Evolutionary conservation across 2,888 invertebrate species (phyloP), one percentile per base, ranked within the genome.

Genomic region (Himalopsyche anomala): DNA sequence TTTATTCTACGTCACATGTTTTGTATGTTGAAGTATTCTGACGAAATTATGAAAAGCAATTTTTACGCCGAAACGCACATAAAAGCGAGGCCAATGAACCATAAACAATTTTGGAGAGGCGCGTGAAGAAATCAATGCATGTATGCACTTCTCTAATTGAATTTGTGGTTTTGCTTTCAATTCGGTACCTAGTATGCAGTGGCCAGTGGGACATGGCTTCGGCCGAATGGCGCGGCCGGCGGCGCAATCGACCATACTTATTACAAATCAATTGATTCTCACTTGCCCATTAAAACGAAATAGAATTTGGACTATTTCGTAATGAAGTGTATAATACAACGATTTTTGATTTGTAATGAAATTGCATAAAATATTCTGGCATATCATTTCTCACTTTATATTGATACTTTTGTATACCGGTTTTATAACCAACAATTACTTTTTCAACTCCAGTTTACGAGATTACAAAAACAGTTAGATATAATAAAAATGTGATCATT

Each of bases 91-190:
- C 74, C 74, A 74, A 12, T 74, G 74, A 74, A 74, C 74, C 74
- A 74, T 74, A 74, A 74, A 74, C 74, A 28, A 51, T 51, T 74
- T 74, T 19, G 74, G 74, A 69, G 19, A 74, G 74, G 74, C 74
- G 74, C 74, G 74, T 28, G 74, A 74, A 74, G 74, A 74, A 74
- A 74, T 74, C 38, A 74, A 74, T 74, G 74, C 36, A 36, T 74
- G 74, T 74, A 74, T 74, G 74, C 74, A 74, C 74, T 74, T 74
- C 28, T 74, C 74, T 74, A 74, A 74, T 74, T 74, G 74, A 74
- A 74, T 74, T 74, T 74, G 74, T 74, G 74, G 74, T 74, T 74
- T 74, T 74, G 74, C 74, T 74, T 74, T 74, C 74, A 36, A 74
- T 74, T 74, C 74, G 36, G 74, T 36, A 51, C 51, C 51, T 12